phyloP scores from a whole-genome alignment of 1,140 invertebrate genomes.

The Monomorium pharaonis region DNA sequence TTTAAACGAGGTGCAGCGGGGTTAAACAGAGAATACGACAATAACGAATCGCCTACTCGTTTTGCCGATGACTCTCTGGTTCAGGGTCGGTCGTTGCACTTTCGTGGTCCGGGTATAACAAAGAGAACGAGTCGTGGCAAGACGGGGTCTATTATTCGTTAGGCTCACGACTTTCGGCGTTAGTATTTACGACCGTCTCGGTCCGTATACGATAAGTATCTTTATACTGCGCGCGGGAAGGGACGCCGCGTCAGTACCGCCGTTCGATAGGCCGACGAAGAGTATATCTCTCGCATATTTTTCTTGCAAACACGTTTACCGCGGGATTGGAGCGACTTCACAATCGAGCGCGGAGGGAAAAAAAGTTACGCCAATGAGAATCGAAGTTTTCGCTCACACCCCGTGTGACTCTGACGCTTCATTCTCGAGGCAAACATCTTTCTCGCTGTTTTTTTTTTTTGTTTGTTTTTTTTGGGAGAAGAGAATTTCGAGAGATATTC shows the following conservation, averaged over 20 bases:
- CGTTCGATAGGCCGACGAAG: neutral
- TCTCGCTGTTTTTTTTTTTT: neutral
- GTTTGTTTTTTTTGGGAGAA: neutral
- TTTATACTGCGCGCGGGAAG: conserved; percentile 4
- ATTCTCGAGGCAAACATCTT: neutral
- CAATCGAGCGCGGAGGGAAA: neutral
- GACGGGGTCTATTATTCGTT: conserved; percentile 31
- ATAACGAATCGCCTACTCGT: conserved; percentile 55
- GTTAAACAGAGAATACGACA: conserved; percentile 49
- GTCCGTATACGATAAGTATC: conserved; percentile 24
- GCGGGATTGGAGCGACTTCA: conserved; percentile 25
- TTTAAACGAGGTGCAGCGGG: conserved; percentile 30
- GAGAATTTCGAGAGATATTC: neutral
- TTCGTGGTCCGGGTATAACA: conserved; percentile 65
- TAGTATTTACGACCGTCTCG: conserved; percentile 27
- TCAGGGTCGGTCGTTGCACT: conserved; percentile 73
- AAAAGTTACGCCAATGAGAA: neutral
- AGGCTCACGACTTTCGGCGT: conserved; percentile 38
- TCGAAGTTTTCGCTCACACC: neutral
- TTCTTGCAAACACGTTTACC: conserved; percentile 23
- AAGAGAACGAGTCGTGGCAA: conserved; percentile 62
- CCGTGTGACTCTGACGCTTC: neutral
- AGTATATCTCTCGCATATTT: conserved; percentile 14
- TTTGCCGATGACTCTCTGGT: conserved; percentile 70
- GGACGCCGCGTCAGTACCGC: neutral